These are phyloP conservation scores for Acanthopagrus latus DNA, from an alignment of 2,797 vertebrate genomes.

Conservation along the genomic window DNA sequence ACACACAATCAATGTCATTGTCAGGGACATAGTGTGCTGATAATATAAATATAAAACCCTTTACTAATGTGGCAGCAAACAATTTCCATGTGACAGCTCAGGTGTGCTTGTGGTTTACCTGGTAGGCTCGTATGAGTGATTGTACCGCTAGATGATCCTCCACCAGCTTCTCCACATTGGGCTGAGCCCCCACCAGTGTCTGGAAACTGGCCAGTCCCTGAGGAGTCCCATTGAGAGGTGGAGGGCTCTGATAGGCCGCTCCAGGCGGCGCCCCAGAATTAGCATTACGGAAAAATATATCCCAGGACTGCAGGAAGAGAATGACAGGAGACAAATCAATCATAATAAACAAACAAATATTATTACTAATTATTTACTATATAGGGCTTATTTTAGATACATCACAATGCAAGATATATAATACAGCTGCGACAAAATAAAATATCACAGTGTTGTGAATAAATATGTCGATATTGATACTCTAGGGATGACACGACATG, in stretches of 20 bases:
- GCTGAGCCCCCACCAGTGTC: slow-evolving; percentile 83
- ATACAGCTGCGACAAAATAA: too few relatives aligned
- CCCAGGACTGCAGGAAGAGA: slow-evolving; percentile 90
- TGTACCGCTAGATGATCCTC: slow-evolving; percentile 95
- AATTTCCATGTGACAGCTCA: neutral
- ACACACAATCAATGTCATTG: too few relatives aligned
- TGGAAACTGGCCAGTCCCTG: slow-evolving; percentile 78
- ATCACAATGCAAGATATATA: too few relatives aligned
- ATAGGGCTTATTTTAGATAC: too few relatives aligned
- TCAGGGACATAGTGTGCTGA: neutral
- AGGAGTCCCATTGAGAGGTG: slow-evolving; percentile 80
- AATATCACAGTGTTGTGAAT: too few relatives aligned
- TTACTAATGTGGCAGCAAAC: neutral
- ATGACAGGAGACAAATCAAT: slow-evolving; percentile 17
- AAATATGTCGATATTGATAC: too few relatives aligned
- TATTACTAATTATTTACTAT: neutral
- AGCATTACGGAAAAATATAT: slow-evolving; percentile 94
- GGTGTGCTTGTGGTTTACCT: slow-evolving; percentile 84
- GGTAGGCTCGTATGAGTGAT: slow-evolving; percentile 95
- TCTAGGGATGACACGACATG: too few relatives aligned
- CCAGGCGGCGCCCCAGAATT: slow-evolving; percentile 91
- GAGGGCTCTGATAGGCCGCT: slow-evolving; percentile 92
- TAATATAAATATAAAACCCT: neutral
- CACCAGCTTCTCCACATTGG: slow-evolving; percentile 93
- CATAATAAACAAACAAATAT: neutral